Percentiles rank a stretch among this genome's conserved stretches.
Evolutionary conservation across 2,797 vertebrate species (phyloP).

Genomic region (Muraenolepis orangiensis): DNA sequence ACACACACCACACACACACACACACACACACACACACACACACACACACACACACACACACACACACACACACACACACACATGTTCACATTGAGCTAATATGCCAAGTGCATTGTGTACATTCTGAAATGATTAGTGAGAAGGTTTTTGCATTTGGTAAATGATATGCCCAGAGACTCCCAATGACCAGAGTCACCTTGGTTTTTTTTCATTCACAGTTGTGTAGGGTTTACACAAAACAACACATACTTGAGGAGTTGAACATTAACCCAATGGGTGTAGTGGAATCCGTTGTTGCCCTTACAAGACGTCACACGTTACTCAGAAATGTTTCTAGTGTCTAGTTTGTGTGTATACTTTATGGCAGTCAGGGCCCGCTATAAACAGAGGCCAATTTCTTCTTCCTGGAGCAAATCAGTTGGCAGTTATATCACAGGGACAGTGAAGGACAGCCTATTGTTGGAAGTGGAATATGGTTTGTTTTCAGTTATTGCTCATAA

Average conservation of each 20-base stretch:
- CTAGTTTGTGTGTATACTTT: neutral
- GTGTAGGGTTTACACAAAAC: no score
- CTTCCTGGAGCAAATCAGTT: neutral
- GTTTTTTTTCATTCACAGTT: no score
- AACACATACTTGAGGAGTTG: neutral
- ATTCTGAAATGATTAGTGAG: no score
- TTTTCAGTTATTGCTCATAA: neutral
- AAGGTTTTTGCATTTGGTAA: no score
- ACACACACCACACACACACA: no score
- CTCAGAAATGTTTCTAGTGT: neutral
- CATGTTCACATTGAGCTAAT: no score
- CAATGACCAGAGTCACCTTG: no score
- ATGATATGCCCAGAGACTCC: no score
- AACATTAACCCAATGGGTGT: neutral
- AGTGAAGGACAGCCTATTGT: neutral
- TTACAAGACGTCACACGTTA: neutral
- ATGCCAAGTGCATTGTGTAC: no score
- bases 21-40: no score
- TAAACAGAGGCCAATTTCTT: neutral
- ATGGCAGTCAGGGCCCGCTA: neutral
- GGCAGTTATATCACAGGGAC: neutral
- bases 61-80: no score
- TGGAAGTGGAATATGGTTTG: neutral
- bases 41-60: no score
- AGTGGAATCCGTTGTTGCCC: neutral